phyloP scores from a whole-genome alignment of 2,797 vertebrate species.

The Alectoris magna region DNA sequence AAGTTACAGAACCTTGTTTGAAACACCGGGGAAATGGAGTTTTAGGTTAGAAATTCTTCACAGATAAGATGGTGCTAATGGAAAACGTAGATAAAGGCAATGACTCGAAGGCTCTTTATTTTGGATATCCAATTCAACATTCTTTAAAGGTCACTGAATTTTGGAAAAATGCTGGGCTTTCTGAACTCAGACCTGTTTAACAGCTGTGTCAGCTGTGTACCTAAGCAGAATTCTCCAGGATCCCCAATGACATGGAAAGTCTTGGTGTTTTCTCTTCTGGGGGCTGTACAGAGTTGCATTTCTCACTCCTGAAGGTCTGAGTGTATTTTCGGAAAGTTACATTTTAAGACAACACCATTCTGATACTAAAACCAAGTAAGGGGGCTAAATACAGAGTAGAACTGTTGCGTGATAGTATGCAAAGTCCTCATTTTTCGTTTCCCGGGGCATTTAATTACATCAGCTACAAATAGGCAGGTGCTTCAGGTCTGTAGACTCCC shows the following conservation, averaged over 20 bases:
- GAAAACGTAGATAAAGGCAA: background rate
- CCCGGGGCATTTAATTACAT: constrained; percentile 21
- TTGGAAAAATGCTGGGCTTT: background rate
- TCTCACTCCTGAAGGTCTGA: background rate
- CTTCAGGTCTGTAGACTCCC: background rate
- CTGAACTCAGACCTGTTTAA: background rate
- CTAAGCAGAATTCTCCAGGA: background rate
- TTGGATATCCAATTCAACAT: background rate
- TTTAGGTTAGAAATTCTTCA: background rate
- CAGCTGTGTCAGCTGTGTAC: background rate
- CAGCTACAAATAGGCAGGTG: constrained; percentile 12
- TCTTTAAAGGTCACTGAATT: constrained; percentile 16
- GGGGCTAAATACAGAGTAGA: background rate
- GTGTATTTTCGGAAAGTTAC: background rate
- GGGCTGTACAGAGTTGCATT: background rate
- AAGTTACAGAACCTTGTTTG: background rate
- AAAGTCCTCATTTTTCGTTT: constrained; percentile 12
- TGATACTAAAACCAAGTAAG: background rate
- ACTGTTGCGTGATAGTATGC: background rate
- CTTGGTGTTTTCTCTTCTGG: background rate
- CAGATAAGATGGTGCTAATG: background rate
- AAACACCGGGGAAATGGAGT: background rate
- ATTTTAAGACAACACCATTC: background rate
- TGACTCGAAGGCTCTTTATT: background rate
- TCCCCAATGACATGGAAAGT: background rate